phyloP scores from a whole-genome alignment of 2,797 vertebrate species.

The Mormyrops attenuatus region DNA sequence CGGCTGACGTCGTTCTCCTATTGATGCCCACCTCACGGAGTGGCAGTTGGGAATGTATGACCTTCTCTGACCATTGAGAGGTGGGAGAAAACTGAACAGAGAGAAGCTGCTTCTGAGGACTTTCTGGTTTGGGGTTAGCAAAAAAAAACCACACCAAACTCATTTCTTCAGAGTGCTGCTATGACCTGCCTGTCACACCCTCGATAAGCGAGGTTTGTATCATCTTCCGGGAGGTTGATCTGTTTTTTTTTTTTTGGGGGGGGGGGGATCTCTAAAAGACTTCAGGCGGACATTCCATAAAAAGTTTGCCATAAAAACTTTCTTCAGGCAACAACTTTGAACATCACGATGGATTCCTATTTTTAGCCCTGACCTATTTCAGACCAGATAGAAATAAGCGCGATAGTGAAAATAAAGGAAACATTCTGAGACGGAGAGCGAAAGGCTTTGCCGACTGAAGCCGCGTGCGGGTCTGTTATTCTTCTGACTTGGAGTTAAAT shows the following conservation, averaged over 20 bases:
- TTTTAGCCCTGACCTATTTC: conserved; percentile 17
- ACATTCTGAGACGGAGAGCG: neutral
- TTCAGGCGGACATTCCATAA: neutral
- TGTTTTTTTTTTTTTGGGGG: neutral
- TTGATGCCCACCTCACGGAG: neutral
- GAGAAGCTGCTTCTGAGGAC: neutral
- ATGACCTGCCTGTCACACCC: neutral
- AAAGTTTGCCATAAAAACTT: conserved; percentile 15
- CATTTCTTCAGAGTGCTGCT: neutral
- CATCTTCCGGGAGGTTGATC: neutral
- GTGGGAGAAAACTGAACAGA: neutral
- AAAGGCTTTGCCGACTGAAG: neutral
- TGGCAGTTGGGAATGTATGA: neutral
- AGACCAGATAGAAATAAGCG: neutral
- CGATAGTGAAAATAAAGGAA: conserved; percentile 2
- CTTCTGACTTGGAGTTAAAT: conserved; percentile 47
- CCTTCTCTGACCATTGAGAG: conserved; percentile 14
- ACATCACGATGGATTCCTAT: conserved; percentile 8
- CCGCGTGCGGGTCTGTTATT: conserved; percentile 27
- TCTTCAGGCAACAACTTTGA: conserved; percentile 6
- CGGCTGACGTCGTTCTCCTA: neutral
- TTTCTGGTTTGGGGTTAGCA: neutral
- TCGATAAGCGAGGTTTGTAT: neutral
- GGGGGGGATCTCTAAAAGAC: neutral
- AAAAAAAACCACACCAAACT: neutral